Percentiles rank a stretch among this genome's conserved stretches.
phyloP scores from a whole-genome alignment of 2,113 vertebrate genomes.

The Chunga burmeisteri region DNA sequence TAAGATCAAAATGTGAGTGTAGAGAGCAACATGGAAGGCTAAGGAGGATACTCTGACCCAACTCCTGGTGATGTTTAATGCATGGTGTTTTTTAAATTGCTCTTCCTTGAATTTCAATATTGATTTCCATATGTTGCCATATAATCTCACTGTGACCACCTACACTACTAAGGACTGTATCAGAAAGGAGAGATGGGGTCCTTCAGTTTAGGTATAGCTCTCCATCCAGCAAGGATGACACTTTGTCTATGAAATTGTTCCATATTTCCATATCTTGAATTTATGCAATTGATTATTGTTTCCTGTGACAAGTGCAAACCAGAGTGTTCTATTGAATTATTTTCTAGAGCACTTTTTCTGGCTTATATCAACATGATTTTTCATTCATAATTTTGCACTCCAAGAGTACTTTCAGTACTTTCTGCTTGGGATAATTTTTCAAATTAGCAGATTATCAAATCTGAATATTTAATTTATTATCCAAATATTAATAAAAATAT shows the following conservation, averaged over 20 bases:
- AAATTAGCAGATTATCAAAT: neutral
- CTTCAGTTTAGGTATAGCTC: neutral
- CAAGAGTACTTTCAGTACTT: neutral
- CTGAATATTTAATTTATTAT: neutral
- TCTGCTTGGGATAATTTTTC: neutral
- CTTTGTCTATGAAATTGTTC: neutral
- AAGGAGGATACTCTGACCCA: neutral
- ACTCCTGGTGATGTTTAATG: neutral
- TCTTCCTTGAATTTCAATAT: neutral
- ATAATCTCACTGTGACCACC: neutral
- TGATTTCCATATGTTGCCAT: neutral
- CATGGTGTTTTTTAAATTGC: neutral
- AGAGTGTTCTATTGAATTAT: neutral
- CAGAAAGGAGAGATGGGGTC: neutral
- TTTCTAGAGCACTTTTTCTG: neutral
- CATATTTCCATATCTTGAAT: neutral
- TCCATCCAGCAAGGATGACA: neutral
- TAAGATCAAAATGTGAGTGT: neutral
- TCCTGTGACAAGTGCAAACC: neutral
- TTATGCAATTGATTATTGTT: neutral
- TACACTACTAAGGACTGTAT: neutral
- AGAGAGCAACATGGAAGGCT: neutral
- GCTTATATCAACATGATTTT: neutral
- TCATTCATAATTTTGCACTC: neutral
- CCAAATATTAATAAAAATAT: neutral